Base-by-base conservation (phyloP, 2,888 invertebrate genomes). In the Sphaerophoria rueppellii region DNA sequence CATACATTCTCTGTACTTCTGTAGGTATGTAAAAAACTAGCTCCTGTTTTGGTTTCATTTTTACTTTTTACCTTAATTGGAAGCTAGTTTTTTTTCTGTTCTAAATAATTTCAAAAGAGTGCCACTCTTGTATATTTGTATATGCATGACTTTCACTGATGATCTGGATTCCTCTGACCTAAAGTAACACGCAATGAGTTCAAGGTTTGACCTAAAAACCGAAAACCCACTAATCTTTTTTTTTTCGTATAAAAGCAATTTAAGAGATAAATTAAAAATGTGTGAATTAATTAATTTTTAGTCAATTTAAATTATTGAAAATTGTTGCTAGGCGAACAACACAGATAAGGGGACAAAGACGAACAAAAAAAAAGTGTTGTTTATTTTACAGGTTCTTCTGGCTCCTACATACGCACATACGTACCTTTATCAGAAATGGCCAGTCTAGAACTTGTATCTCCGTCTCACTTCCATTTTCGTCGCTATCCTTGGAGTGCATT, bases 351-450 rank as follows among this genome's bases (percentile, higher is more conserved):
- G 3, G 14, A 52, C 35, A 35, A n/a, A 14, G 6, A 54, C 24
- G 32, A 4, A n/a, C n/a, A n/a, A n/a, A n/a, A n/a, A n/a, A n/a
- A n/a, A n/a, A n/a, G n/a, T n/a, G 32, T 54, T 67, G 40, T 54
- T 67, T 16, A 48, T 88, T 24, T 24, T 24, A 24, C 24, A 24
- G 24, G 24, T 24, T 24, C 24, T 24, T 24, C 24, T 24, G 24
- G 24, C 24, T 24, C 24, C 24, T 2, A 24, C 24, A 24, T 2
- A 24, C 24, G 24, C 2, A 24, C 24, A 24, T 24, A 24, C 24
- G 24, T 87, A 91, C 91, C 91, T 91, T 91, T 80, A 91, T 91
- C 73, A 91, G 88, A 86, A 91, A 91, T 58, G 91, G 91, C 91
- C 91, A 91, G 87, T 91, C 91, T 86, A 91, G 79, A 9, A 70